Conservation (phyloP, 1,140 invertebrate species). For the Plodia interpunctella region DNA sequence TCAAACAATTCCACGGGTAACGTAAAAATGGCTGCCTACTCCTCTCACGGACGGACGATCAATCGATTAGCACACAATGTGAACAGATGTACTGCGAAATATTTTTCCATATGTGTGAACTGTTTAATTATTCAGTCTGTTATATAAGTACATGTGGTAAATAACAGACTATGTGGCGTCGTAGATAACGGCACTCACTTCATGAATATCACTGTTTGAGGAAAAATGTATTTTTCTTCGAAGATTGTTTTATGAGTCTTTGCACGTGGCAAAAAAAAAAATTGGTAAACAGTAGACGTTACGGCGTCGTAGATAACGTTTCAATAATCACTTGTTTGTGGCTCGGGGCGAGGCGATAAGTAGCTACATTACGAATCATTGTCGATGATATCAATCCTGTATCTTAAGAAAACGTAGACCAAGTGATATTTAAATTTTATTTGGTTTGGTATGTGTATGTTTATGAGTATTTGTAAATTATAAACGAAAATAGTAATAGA, state of each 20-base stretch:
- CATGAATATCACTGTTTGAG: no score
- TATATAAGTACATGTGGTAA: conserved; percentile 1
- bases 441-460: no score
- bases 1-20: no score
- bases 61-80: not conserved
- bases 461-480: no score
- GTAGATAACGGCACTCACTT: not conserved
- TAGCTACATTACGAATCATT: not conserved
- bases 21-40: no score
- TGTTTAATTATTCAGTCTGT: not conserved
- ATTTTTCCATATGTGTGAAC: not conserved
- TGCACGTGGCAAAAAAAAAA: no score
- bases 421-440: no score
- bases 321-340: conserved; percentile 3
- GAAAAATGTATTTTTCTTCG: no score
- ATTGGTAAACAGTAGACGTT: not conserved
- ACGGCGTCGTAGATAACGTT: not conserved
- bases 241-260: no score
- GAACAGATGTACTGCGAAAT: not conserved
- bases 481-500: no score
- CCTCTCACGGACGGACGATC: not conserved
- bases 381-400: not conserved
- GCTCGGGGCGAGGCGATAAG: not conserved
- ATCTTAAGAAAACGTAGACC: not conserved
- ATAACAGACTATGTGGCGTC: not conserved